Evolutionary conservation across 2,113 vertebrate species (phyloP).

Genomic region (Uria lomvia): DNA sequence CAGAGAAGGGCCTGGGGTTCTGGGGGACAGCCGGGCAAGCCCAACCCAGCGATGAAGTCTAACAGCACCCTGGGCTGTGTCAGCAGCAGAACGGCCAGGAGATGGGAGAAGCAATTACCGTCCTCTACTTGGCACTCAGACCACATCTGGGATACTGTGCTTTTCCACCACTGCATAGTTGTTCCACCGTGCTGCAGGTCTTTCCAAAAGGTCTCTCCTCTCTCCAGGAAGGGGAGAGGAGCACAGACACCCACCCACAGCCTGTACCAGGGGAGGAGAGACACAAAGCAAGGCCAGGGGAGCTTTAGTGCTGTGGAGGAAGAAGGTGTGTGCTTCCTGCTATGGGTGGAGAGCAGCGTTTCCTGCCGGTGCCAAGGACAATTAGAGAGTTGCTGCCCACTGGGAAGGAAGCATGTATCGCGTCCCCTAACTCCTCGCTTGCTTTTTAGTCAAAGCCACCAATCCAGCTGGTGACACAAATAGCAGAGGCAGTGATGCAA

Average conservation of each 20-base stretch:
- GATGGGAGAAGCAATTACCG: not conserved
- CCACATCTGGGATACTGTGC: not conserved
- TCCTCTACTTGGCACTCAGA: not conserved
- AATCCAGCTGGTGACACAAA: not conserved
- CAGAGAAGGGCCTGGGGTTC: fast-evolving
- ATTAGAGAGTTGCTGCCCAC: not conserved
- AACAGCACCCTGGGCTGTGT: not conserved
- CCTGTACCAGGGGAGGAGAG: not conserved
- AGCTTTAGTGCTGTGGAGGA: not conserved
- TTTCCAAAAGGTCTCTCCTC: not conserved
- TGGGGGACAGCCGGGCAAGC: not conserved
- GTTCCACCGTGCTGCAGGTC: not conserved
- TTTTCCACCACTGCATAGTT: not conserved
- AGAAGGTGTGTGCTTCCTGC: constrained; percentile 7
- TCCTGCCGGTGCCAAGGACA: not conserved
- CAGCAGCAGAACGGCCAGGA: not conserved
- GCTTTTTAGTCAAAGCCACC: not conserved
- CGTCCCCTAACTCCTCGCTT: not conserved
- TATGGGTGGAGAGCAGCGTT: not conserved
- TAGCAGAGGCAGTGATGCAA: not conserved
- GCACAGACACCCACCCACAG: not conserved
- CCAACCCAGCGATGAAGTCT: not conserved
- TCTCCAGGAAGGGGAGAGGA: not conserved
- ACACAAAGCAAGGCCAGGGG: not conserved
- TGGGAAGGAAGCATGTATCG: not conserved